Evolutionary conservation across 2,797 vertebrate genomes (phyloP).

Genomic region (Cyclura pinguis): DNA sequence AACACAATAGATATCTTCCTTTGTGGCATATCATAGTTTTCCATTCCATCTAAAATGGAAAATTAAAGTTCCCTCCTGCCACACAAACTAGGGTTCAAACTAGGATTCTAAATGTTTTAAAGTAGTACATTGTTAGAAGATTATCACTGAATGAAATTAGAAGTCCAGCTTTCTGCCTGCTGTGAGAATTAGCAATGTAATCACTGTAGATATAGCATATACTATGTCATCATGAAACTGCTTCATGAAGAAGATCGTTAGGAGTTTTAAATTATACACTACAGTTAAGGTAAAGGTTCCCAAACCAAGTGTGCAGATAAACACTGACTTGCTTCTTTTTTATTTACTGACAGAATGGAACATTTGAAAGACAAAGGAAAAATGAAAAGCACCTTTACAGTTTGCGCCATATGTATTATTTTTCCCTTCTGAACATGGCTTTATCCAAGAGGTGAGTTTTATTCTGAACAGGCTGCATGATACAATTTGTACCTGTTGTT

Average conservation of each 20-base stretch:
- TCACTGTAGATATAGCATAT: not conserved
- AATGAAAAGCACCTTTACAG: not conserved
- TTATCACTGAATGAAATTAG: no score
- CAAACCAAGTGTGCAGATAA: not conserved
- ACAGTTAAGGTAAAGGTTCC: not conserved
- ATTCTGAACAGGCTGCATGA: not conserved
- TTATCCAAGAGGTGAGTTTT: slow-evolving; percentile 29
- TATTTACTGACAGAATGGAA: not conserved
- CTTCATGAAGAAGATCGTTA: not conserved
- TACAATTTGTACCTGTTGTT: slow-evolving; percentile 1
- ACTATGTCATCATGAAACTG: no score
- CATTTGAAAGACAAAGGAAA: slow-evolving; percentile 5
- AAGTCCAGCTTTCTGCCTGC: no score
- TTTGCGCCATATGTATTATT: slow-evolving; percentile 5
- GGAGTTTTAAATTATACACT: not conserved
- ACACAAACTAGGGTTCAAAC: no score
- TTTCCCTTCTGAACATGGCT: slow-evolving; percentile 22
- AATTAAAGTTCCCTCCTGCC: no score
- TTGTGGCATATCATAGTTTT: no score
- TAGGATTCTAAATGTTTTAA: not conserved
- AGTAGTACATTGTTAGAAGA: no score
- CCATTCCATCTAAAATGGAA: no score
- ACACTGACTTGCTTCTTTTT: slow-evolving; percentile 1
- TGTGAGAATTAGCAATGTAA: not conserved
- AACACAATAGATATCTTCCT: no score